A percentile compares a stretch with the other conserved stretches of the same genome.
Evolutionary conservation across 2,113 vertebrate species (phyloP).

Genomic region (Lepisosteus oculatus): DNA sequence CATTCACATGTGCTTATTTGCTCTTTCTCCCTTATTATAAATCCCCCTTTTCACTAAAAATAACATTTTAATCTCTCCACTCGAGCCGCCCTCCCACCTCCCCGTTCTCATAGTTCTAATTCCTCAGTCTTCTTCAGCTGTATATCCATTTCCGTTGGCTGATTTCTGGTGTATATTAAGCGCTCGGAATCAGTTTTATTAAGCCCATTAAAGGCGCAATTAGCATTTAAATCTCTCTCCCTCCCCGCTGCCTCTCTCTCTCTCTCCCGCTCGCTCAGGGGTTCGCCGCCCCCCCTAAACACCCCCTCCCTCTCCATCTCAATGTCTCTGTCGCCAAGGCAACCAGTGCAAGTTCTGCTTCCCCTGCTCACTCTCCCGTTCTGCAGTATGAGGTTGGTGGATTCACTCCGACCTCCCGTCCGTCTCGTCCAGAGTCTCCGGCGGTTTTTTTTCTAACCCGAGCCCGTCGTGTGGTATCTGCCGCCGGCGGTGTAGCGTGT

Average conservation of each 20-base stretch:
- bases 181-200: too few relatives aligned
- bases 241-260: too few relatives aligned
- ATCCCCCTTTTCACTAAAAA: slow-evolving; percentile 55
- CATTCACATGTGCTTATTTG: slow-evolving; percentile 47
- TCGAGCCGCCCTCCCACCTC: slow-evolving; percentile 23
- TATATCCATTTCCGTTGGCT: too few relatives aligned
- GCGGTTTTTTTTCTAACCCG: slow-evolving; percentile 7
- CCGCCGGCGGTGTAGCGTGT: slow-evolving; percentile 22
- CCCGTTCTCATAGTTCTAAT: too few relatives aligned
- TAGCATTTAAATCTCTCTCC: too few relatives aligned
- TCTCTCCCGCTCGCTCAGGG: too few relatives aligned
- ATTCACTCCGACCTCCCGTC: slow-evolving; percentile 57
- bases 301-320: slow-evolving; percentile 31
- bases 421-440: not conserved
- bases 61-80: slow-evolving; percentile 71
- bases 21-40: slow-evolving; percentile 32
- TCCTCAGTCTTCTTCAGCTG: not conserved
- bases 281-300: not conserved
- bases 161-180: too few relatives aligned
- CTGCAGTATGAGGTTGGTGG: slow-evolving; percentile 71
- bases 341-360: slow-evolving; percentile 69
- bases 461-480: not conserved
- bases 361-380: slow-evolving; percentile 63
- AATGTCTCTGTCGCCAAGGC: slow-evolving; percentile 76
- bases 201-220: too few relatives aligned